Evolutionary conservation across 2,797 vertebrate species (phyloP).

Genomic region (Acanthurus leucopareius): DNA sequence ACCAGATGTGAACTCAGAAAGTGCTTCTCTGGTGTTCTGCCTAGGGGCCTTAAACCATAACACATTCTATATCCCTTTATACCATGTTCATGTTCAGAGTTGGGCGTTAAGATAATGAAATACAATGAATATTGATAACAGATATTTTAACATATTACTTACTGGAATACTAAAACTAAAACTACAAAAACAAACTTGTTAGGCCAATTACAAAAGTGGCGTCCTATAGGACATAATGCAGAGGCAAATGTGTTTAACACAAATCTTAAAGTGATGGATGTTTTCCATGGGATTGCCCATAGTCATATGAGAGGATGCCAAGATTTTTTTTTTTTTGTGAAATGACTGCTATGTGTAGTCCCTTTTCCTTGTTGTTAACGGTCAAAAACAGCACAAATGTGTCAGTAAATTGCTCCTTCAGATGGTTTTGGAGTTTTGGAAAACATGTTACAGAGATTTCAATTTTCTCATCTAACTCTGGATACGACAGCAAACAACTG

Average conservation of each 20-base stretch:
- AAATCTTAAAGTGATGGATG: conserved; percentile 8
- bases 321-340: neutral
- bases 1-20: conserved; percentile 58
- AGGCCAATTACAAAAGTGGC: neutral
- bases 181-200: neutral
- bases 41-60: conserved; percentile 70
- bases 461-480: conserved; percentile 28
- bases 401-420: conserved; percentile 15
- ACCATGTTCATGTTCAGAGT: conserved; percentile 37
- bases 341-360: conserved; percentile 8
- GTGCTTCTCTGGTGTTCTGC: conserved; percentile 68
- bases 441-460: conserved; percentile 11
- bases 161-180: conserved; percentile 8
- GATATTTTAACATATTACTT: conserved; percentile 19
- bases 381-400: neutral
- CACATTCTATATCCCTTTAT: conserved; percentile 45
- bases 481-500: conserved; percentile 10
- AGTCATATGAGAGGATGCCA: conserved; percentile 11
- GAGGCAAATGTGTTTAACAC: neutral
- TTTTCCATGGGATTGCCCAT: neutral
- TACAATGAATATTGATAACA: conserved; percentile 26
- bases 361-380: neutral
- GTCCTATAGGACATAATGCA: neutral
- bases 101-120: conserved; percentile 25
- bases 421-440: conserved; percentile 22